A percentile compares a stretch with the other conserved stretches of the same genome.
These are phyloP conservation scores for Trematocara unimaculatum DNA, from an alignment of 2,113 vertebrate species.

Conservation along the genomic window DNA sequence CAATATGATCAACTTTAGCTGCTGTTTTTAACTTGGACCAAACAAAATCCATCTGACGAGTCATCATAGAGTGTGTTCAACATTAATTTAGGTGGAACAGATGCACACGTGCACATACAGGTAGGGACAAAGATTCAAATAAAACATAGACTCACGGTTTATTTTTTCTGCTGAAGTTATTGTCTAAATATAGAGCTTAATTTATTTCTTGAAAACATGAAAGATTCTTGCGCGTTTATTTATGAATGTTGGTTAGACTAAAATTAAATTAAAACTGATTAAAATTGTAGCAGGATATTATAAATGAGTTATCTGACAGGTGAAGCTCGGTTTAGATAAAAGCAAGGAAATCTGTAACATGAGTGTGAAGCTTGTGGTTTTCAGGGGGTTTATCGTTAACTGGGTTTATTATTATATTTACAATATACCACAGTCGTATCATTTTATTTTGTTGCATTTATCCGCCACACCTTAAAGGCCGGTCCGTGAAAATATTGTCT, in stretches of 20 bases:
- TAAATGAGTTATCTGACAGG: not conserved
- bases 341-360: not conserved
- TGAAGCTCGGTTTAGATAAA: not conserved
- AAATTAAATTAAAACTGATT: not conserved
- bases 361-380: not conserved
- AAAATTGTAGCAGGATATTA: not conserved
- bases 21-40: not conserved
- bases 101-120: not conserved
- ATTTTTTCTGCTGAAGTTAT: not conserved
- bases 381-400: no score
- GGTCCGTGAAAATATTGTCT: accelerated
- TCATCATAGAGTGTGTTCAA: not conserved
- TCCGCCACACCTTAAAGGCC: not conserved
- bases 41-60: not conserved
- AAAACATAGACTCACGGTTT: not conserved
- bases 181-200: not conserved
- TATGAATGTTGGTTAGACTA: not conserved
- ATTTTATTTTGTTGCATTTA: not conserved
- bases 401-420: not conserved
- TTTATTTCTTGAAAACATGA: not conserved
- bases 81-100: not conserved
- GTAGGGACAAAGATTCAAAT: not conserved
- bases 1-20: not conserved
- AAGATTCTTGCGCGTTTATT: not conserved
- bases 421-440: not conserved